Evolutionary conservation across 2,113 vertebrate genomes (phyloP).

Genomic region (Dendrocopos noguchii): DNA sequence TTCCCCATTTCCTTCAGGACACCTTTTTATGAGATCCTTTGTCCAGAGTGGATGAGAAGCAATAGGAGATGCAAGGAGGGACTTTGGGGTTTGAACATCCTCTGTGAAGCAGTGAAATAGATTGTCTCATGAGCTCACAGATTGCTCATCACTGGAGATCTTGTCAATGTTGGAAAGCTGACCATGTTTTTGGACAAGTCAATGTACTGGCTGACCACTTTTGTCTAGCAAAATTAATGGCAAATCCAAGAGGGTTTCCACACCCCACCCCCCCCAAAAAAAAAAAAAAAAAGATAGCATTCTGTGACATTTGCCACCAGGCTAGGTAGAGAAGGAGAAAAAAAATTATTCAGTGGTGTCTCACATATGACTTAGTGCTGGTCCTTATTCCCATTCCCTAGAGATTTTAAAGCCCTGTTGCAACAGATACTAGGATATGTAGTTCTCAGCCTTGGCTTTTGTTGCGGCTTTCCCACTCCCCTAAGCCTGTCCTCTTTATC

Average conservation of each 20-base stretch:
- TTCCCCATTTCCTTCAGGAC: not conserved
- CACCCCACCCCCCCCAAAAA: too few species aligned
- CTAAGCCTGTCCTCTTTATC: not conserved
- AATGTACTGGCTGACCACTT: not conserved
- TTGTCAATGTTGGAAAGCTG: not conserved
- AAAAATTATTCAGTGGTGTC: not conserved
- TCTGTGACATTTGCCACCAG: not conserved
- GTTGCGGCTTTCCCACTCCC: not conserved
- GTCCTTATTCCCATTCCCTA: not conserved
- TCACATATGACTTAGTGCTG: not conserved
- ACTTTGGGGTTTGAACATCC: not conserved
- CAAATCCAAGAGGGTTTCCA: not conserved
- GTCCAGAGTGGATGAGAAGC: not conserved
- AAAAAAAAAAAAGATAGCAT: not conserved
- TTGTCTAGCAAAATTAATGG: not conserved
- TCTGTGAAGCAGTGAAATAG: not conserved
- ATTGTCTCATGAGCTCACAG: not conserved
- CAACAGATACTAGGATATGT: not conserved
- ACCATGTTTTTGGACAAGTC: not conserved
- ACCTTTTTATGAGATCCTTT: not conserved
- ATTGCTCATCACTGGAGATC: not conserved
- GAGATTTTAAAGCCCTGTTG: not conserved
- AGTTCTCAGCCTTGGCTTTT: constrained; percentile 38
- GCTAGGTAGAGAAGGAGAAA: not conserved
- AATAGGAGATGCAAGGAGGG: not conserved